A percentile compares a stretch with the other conserved stretches of the same genome.
These are phyloP conservation scores for Glaucidium brasilianum DNA, from an alignment of 2,113 vertebrate genomes.

Conservation along the genomic window DNA sequence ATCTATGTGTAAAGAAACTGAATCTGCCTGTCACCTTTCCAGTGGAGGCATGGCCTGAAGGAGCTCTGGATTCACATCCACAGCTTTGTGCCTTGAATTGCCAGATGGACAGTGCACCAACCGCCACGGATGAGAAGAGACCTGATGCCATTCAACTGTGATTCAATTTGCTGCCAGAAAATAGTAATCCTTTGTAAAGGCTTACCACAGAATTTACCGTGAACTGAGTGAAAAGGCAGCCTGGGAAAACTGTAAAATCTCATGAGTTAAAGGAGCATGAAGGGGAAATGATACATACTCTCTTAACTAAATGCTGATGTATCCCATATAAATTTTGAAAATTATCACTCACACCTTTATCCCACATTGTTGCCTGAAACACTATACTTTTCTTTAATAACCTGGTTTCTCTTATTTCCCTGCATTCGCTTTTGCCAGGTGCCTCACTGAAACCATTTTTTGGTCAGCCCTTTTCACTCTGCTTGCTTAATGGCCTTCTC, in stretches of 20 bases:
- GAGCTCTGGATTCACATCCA: neutral
- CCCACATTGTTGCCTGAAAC: neutral
- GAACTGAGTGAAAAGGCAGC: neutral
- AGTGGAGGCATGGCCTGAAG: neutral
- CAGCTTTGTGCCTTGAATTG: neutral
- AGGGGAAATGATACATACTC: neutral
- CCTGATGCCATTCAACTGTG: neutral
- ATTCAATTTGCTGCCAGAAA: neutral
- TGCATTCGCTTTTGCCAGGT: slow-evolving; percentile 1
- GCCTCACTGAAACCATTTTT: neutral
- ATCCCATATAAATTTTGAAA: neutral
- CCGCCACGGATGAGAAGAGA: neutral
- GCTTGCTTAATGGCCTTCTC: slow-evolving; percentile 7
- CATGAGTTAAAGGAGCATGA: neutral
- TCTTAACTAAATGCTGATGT: neutral
- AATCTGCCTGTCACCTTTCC: neutral
- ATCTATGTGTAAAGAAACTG: neutral
- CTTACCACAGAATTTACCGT: neutral
- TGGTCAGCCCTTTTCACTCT: neutral
- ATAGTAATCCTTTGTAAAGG: neutral
- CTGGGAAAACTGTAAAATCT: neutral
- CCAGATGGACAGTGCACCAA: neutral
- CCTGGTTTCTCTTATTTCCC: neutral
- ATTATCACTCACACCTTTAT: neutral
- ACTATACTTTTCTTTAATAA: slow-evolving; percentile 2